Conservation (phyloP, 2,888 invertebrate species). For the Stenurella melanura region DNA sequence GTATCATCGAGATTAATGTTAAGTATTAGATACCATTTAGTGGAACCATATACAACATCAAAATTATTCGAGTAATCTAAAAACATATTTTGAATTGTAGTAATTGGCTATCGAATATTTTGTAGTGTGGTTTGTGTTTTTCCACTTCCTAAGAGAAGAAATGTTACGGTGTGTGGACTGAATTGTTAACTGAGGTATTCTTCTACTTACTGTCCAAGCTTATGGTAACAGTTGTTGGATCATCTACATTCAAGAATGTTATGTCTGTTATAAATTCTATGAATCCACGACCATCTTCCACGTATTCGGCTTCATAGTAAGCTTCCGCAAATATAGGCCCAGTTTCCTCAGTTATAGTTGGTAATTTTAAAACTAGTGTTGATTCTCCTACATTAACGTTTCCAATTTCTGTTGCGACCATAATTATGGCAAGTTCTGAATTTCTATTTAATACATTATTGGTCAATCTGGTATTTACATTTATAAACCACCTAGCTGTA, state of each 20-base stretch:
- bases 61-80: slow-evolving; percentile 21
- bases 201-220: slow-evolving; percentile 40
- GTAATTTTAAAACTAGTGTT: slow-evolving; percentile 47
- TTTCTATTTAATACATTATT: slow-evolving; percentile 3
- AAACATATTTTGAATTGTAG: no score
- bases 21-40: background rate
- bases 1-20: background rate
- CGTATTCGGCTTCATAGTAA: slow-evolving; percentile 53
- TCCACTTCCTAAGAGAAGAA: background rate
- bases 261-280: slow-evolving; percentile 50
- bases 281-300: slow-evolving; percentile 40
- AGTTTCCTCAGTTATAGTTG: slow-evolving; percentile 11
- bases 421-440: slow-evolving; percentile 20
- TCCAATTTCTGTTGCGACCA: slow-evolving; percentile 25
- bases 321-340: slow-evolving; percentile 51
- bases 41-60: background rate
- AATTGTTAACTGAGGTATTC: background rate
- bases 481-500: background rate
- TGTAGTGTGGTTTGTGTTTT: background rate
- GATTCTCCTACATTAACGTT: slow-evolving; percentile 29
- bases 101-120: no score
- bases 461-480: background rate
- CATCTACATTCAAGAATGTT: slow-evolving; percentile 48
- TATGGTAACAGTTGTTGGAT: slow-evolving; percentile 33
- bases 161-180: no score